Evolutionary conservation across 2,888 invertebrate species (phyloP), one percentile per base, ranked within the genome.

Genomic region (Gonocerus acuteangulatus): DNA sequence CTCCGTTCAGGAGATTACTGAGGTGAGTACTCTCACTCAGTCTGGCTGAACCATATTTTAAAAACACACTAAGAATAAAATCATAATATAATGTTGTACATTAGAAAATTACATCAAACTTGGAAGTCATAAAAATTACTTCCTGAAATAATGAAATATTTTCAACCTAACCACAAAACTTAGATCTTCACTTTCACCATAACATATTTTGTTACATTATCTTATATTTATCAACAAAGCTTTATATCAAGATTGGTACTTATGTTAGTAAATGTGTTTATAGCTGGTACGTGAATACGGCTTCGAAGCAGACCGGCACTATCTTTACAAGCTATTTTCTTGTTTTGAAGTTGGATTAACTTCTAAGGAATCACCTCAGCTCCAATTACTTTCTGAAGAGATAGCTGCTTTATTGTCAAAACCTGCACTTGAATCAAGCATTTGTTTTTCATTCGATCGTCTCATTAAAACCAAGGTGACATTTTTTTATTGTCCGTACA

Each of bases 291-390:
- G 83, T 80, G 82, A 85, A 75, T 89, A 92, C 84, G 95, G 95
- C 78, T 84, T 91, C 80, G 94, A 95, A 85, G 94, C 94, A 79
- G 94, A 95, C 82, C 87, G 93, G 80, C 93, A 95, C 82, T 85
- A 93, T 77, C 85, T 94, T 81, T 91, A 90, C 82, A 90, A 90
- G 80, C 84, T 95, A 76, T 88, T 95, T 78, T 89, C 92, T 72
- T 84, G 85, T 72, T 86, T 93, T 74, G 87, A 92, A 76, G 65
- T 59, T 69, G 70, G 64, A 67, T 68, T 63, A 67, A 74, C 70
- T 21, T 57, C 56, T 27, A 68, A 68, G 58, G 77, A 78, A 69
- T 75, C 74, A 67, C 75, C 73, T 64, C 80, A 88, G 82, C 79
- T 83, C 73, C 83, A 90, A 76, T 80, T 87, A 73, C 77, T 93